Base-by-base conservation (phyloP, 2,797 vertebrate genomes). In the Squalus acanthias region DNA sequence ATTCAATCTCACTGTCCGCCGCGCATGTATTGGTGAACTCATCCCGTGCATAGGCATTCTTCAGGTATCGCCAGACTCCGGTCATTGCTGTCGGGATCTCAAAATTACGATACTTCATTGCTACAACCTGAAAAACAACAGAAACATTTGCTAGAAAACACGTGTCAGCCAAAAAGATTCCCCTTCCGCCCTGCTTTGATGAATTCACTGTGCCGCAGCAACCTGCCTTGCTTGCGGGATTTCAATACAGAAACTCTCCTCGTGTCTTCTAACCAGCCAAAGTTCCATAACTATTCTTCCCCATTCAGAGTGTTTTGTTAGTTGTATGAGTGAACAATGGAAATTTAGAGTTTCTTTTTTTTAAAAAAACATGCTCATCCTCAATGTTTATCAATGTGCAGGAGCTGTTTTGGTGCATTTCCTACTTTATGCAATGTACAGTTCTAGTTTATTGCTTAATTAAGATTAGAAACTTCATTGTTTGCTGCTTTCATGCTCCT, bases 1-100 rank as follows among this genome's bases (percentile, higher is more conserved):
- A 97, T 97, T 99, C 99, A 0, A 99, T 99, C 97, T 99, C 99
- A 0, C 97, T 96, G 97, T 99, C 99, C 0, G 98, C 98, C 0
- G 99, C 99, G 1, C 99, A 99, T 96, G 99, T 99, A 98, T 99
- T 99, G 98, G 98, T 99, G 98, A 99, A 99, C 96, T 99, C 99
- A 0, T 99, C 99, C 3, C 98, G 98, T 0, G 97, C 96, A 0
- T 99, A 99, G 0, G 99, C 99, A 0, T 98, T 99, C 97, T 98
- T 99, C 97, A 99, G 98, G 96, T 99, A 99, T 89, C 98, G 97
- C 99, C 98, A 99, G 97, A 99, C 98, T 0, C 99, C 99, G 0
- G 97, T 97, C 99, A 99, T 98, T 96, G 99, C 98, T 0, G 97
- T 96, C 0, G 99, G 99, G 97, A 99, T 98, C 97, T 99, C 98